These are phyloP conservation scores for Cathartes aura DNA, from an alignment of 2,113 vertebrate species.

Conservation along the genomic window DNA sequence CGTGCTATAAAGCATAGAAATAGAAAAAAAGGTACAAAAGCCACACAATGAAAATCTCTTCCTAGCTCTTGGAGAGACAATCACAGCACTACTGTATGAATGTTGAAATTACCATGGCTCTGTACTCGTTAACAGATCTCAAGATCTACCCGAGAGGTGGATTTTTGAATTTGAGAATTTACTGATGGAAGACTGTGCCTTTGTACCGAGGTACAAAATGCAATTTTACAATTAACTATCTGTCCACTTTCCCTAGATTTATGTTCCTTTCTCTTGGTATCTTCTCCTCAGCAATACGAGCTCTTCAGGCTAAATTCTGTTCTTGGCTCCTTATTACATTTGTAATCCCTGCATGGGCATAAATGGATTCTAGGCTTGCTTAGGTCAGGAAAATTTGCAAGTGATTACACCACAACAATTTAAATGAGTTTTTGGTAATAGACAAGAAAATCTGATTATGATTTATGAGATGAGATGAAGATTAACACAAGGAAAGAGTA, in stretches of 20 bases:
- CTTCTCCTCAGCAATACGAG: background rate
- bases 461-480: slow-evolving; percentile 18
- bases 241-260: background rate
- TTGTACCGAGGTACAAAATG: background rate
- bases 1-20: background rate
- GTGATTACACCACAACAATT: background rate
- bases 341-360: background rate
- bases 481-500: background rate
- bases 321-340: background rate
- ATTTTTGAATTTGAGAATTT: background rate
- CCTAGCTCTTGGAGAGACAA: background rate
- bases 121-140: background rate
- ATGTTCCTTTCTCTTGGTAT: background rate
- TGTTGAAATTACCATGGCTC: background rate
- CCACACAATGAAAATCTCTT: background rate
- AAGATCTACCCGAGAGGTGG: background rate
- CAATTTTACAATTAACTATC: background rate
- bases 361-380: background rate
- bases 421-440: background rate
- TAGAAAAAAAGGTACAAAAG: background rate
- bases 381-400: slow-evolving; percentile 7
- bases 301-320: background rate
- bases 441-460: background rate
- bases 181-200: background rate
- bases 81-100: background rate